phyloP scores from a whole-genome alignment of 2,113 vertebrate species.

The Scalopus aquaticus region DNA sequence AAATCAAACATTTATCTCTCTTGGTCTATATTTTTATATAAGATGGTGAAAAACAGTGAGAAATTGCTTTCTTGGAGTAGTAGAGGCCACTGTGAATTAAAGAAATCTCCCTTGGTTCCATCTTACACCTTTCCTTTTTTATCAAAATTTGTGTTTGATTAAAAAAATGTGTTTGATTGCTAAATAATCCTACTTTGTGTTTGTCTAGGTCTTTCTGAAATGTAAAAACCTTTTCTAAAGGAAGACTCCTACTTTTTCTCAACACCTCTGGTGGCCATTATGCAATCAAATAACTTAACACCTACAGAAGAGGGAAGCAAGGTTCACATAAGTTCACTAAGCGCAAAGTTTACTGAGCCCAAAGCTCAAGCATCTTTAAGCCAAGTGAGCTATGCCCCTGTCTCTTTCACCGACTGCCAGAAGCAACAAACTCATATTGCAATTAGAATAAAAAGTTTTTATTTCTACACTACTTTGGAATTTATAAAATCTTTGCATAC shows the following conservation, averaged over 20 bases:
- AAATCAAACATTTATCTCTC: background rate
- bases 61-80: background rate
- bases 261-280: background rate
- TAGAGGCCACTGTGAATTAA: background rate
- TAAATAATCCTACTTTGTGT: background rate
- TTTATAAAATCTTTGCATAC: background rate
- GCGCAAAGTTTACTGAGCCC: background rate
- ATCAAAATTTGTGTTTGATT: background rate
- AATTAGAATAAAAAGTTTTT: background rate
- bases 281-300: background rate
- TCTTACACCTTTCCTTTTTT: background rate
- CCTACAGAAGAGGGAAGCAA: background rate
- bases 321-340: background rate
- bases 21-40: background rate
- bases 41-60: background rate
- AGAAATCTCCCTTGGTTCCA: background rate
- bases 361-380: background rate
- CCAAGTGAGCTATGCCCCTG: background rate
- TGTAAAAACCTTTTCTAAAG: background rate
- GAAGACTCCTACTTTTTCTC: background rate
- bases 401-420: background rate
- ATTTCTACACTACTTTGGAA: background rate
- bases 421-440: background rate
- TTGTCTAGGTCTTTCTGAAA: background rate
- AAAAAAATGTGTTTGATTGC: background rate